A percentile compares a stretch with the other conserved stretches of the same genome.
These are phyloP conservation scores for Eustalomyia histrio DNA, from an alignment of 2,888 invertebrate species.

Conservation along the genomic window DNA sequence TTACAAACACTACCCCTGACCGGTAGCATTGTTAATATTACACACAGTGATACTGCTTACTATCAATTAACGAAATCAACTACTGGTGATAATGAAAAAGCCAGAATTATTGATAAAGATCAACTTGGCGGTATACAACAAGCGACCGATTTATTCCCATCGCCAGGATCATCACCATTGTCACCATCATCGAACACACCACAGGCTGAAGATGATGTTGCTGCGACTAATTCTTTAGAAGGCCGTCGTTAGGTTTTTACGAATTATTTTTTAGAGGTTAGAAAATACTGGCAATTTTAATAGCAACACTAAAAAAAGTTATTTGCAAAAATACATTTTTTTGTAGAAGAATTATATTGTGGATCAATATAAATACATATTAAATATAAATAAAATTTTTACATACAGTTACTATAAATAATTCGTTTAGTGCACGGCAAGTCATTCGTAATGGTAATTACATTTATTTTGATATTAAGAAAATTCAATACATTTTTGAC, in stretches of 20 bases:
- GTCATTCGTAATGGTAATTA: no score
- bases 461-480: no score
- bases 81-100: constrained; percentile 71
- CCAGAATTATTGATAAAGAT: constrained; percentile 71
- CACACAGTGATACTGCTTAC: constrained; percentile 78
- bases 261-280: constrained; percentile 32
- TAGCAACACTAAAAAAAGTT: no score
- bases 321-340: background rate
- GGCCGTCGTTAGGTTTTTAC: constrained; percentile 50
- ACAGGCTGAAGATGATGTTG: background rate
- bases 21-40: constrained; percentile 79
- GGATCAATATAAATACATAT: constrained; percentile 40
- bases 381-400: constrained; percentile 9
- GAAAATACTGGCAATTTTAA: constrained; percentile 41
- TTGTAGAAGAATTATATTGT: constrained; percentile 24
- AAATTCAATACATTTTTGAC: no score
- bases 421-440: no score
- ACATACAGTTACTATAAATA: background rate
- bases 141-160: constrained; percentile 72
- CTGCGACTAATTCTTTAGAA: constrained; percentile 54
- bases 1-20: constrained; percentile 77
- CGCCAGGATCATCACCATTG: constrained; percentile 53
- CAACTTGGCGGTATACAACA: constrained; percentile 72
- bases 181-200: background rate
- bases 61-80: constrained; percentile 76